Evolutionary conservation across 2,113 vertebrate species (phyloP).

Genomic region (Sitta europaea): DNA sequence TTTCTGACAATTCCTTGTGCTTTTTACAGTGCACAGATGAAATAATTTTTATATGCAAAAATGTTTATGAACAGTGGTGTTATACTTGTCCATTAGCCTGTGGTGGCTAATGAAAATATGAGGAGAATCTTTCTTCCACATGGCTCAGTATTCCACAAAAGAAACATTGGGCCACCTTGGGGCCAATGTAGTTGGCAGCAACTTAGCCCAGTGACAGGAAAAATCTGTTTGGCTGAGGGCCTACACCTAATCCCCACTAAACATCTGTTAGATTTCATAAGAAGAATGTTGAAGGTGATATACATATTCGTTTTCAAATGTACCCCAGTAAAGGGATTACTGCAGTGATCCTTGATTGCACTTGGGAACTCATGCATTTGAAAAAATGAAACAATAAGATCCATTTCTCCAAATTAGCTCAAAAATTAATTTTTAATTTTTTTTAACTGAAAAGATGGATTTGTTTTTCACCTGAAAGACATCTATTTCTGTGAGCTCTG

Average conservation of each 20-base stretch:
- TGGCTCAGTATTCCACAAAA: neutral
- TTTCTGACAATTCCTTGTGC: neutral
- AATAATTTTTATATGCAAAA: neutral
- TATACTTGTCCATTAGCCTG: neutral
- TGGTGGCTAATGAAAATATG: neutral
- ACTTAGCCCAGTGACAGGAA: neutral
- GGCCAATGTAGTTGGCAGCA: neutral
- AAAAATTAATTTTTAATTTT: neutral
- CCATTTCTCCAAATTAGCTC: neutral
- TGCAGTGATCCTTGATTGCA: neutral
- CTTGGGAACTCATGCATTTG: neutral
- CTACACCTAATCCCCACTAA: slow-evolving; percentile 20
- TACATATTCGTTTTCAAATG: neutral
- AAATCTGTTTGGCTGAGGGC: slow-evolving; percentile 30
- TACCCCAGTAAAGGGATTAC: neutral
- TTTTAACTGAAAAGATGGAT: neutral
- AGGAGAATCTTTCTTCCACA: neutral
- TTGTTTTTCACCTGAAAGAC: neutral
- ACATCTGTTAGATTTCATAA: slow-evolving; percentile 24
- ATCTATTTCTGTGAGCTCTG: neutral
- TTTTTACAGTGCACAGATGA: neutral
- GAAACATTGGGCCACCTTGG: neutral
- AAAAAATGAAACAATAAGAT: neutral
- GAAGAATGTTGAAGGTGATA: neutral
- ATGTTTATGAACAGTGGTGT: neutral